Evolutionary conservation across 92 coral and sea anemone genomes (phyloP).

Genomic region (Siderastrea siderea): DNA sequence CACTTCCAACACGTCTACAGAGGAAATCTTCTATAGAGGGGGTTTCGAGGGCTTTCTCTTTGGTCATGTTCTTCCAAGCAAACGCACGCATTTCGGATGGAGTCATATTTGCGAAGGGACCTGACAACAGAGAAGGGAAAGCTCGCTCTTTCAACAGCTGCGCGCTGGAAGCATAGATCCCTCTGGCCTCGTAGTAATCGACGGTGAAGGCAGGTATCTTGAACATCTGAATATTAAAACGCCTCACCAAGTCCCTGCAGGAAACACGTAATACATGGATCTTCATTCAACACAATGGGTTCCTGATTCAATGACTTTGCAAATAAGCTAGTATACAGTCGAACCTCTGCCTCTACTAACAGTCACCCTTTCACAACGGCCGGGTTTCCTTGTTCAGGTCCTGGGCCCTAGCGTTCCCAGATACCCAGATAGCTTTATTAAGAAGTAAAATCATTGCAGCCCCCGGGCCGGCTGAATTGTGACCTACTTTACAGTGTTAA

Average conservation of each 20-base stretch:
- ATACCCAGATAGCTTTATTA: too few relatives aligned
- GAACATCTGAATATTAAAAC: background rate
- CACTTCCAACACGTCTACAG: slow-evolving; percentile 16
- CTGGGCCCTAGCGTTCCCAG: too few relatives aligned
- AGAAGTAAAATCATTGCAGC: too few relatives aligned
- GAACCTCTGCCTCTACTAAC: too few relatives aligned
- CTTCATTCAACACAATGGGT: background rate
- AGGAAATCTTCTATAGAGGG: slow-evolving; percentile 1
- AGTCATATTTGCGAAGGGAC: slow-evolving; percentile 35
- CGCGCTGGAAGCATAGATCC: background rate
- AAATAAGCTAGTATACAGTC: too few relatives aligned
- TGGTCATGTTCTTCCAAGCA: slow-evolving; percentile 22
- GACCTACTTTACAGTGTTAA: too few relatives aligned
- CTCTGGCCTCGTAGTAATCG: slow-evolving; percentile 3
- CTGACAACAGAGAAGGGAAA: slow-evolving; percentile 19
- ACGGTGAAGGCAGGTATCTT: background rate
- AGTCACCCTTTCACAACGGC: too few relatives aligned
- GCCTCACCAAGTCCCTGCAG: background rate
- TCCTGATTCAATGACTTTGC: background rate
- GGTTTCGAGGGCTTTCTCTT: background rate
- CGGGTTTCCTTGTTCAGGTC: too few relatives aligned
- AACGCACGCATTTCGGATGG: background rate
- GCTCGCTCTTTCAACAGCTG: slow-evolving; percentile 15
- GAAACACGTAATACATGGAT: background rate
- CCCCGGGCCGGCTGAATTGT: too few relatives aligned